Evolutionary conservation across 2,888 invertebrate genomes (phyloP).

Genomic region (Catonia carolina): DNA sequence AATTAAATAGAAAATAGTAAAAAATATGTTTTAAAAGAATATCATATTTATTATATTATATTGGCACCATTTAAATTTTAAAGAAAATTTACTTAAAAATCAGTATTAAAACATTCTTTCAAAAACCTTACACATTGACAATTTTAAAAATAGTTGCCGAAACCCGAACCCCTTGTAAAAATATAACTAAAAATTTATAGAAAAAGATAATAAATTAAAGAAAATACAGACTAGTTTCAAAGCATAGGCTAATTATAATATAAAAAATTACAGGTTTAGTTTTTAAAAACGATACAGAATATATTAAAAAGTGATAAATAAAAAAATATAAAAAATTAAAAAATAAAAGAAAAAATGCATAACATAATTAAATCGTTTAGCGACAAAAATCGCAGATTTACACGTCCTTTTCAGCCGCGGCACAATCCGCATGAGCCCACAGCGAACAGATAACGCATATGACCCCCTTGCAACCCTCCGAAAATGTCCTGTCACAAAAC

Average conservation of each 20-base stretch:
- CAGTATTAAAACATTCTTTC: neutral
- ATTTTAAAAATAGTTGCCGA: conserved; percentile 3
- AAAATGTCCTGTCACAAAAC: conserved; percentile 12
- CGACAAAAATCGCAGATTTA: conserved; percentile 9
- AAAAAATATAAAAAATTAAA: too few relatives aligned
- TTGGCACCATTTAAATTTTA: conserved; percentile 2
- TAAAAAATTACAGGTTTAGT: too few relatives aligned
- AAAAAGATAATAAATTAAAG: neutral
- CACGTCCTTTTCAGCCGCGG: conserved; percentile 11
- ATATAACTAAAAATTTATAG: neutral
- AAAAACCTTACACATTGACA: conserved; percentile 12
- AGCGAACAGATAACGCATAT: conserved; percentile 4
- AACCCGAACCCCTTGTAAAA: conserved; percentile 2
- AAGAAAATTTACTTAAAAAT: conserved; percentile 9
- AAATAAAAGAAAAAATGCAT: too few relatives aligned
- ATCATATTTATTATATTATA: too few relatives aligned
- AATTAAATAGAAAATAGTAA: too few relatives aligned
- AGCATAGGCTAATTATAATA: too few relatives aligned
- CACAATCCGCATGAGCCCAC: conserved; percentile 11
- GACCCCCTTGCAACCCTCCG: neutral
- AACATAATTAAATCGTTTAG: neutral
- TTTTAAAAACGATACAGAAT: too few relatives aligned
- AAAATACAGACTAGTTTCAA: neutral
- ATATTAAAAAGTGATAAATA: too few relatives aligned
- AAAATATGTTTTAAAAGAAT: too few relatives aligned